Conservation (phyloP, 2,113 vertebrate genomes). For the Microtus ochrogaster region DNA sequence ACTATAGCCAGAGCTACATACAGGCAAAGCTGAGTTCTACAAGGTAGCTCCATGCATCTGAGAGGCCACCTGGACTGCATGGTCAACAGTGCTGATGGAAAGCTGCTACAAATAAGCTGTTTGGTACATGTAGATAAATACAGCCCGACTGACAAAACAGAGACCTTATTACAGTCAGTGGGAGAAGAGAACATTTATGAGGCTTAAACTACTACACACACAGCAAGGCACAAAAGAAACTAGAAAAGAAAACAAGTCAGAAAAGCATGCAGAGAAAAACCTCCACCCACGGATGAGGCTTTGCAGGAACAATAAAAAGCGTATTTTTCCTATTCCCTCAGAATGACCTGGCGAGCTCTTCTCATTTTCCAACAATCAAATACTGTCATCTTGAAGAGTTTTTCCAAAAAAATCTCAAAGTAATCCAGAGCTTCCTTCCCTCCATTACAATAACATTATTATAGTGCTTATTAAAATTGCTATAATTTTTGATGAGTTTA, state of each 20-base stretch:
- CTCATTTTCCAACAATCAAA: conserved; percentile 15
- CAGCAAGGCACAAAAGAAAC: not conserved
- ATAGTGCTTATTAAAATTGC: not conserved
- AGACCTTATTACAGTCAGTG: not conserved
- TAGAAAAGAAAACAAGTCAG: not conserved
- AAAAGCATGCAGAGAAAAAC: not conserved
- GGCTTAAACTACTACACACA: not conserved
- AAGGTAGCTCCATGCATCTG: not conserved
- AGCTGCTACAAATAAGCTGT: not conserved
- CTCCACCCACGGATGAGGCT: not conserved
- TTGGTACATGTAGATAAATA: not conserved
- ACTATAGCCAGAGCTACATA: not conserved
- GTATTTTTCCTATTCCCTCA: not conserved
- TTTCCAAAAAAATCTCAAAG: conserved; percentile 4
- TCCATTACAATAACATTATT: conserved; percentile 27
- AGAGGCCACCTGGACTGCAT: not conserved
- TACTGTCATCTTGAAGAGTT: not conserved
- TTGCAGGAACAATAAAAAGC: not conserved
- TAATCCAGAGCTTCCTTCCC: not conserved
- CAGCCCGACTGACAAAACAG: not conserved
- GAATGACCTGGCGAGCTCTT: not conserved
- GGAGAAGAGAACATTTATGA: not conserved
- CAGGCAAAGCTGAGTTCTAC: not conserved
- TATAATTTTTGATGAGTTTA: not conserved
- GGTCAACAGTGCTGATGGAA: not conserved